Evolutionary conservation across 2,888 invertebrate species (phyloP).

Genomic region (Thymelicus acteon): DNA sequence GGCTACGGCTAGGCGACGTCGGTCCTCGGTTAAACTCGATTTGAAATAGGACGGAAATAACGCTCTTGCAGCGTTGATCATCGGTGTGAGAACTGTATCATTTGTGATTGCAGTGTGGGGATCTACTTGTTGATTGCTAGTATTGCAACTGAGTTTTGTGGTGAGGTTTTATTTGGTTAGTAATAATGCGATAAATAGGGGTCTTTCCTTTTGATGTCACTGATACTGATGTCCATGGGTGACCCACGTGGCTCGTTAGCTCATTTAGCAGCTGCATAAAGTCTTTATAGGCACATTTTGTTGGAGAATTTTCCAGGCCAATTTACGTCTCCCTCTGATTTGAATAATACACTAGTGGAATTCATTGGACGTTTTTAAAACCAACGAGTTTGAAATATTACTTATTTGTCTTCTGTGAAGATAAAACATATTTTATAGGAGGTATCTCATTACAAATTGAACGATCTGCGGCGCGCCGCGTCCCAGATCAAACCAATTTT

Average conservation of each 20-base stretch:
- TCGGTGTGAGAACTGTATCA: too few species aligned
- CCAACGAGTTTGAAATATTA: neutral
- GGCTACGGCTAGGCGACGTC: neutral
- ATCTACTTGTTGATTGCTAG: constrained; percentile 13
- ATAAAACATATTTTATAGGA: neutral
- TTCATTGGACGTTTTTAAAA: too few species aligned
- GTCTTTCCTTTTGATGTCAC: too few species aligned
- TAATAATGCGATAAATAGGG: too few species aligned
- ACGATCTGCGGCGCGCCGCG: neutral
- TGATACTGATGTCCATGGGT: too few species aligned
- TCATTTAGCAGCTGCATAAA: too few species aligned
- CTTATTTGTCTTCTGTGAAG: neutral
- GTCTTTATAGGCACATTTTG: too few species aligned
- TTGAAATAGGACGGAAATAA: constrained; percentile 16
- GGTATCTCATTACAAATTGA: constrained; percentile 8
- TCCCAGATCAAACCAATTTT: constrained; percentile 1
- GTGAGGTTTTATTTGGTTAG: neutral
- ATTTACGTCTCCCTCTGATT: too few species aligned
- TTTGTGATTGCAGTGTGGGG: neutral
- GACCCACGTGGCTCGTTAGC: too few species aligned
- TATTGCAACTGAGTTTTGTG: neutral
- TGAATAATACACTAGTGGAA: too few species aligned
- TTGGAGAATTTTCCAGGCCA: too few species aligned
- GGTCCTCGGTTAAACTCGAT: constrained; percentile 14
- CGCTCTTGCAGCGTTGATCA: neutral